Conservation (phyloP, 2,113 vertebrate genomes). For the Leptobrachium leishanense region DNA sequence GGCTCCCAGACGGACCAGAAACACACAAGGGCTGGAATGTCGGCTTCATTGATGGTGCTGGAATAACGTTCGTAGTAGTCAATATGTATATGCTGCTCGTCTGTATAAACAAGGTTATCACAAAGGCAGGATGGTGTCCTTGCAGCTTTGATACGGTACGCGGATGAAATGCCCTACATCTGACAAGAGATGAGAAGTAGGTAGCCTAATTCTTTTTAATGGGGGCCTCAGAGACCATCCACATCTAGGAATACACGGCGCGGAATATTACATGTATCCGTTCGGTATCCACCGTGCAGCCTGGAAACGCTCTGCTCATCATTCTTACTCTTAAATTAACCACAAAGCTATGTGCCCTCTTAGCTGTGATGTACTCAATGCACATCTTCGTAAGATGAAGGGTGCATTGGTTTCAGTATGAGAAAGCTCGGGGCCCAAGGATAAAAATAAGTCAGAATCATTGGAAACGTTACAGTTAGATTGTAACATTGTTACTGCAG, state of each 20-base stretch:
- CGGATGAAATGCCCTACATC: constrained; percentile 45
- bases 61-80: constrained; percentile 49
- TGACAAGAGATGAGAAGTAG: constrained; percentile 54
- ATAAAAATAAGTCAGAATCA: not conserved
- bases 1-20: constrained; percentile 51
- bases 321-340: constrained; percentile 42
- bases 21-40: constrained; percentile 49
- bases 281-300: constrained; percentile 46
- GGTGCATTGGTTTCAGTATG: constrained; percentile 20
- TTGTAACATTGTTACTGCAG: not conserved
- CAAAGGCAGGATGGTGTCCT: constrained; percentile 45
- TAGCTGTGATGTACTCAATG: constrained; percentile 47
- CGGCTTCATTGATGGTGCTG: constrained; percentile 23
- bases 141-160: constrained; percentile 41
- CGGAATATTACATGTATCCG: constrained; percentile 30
- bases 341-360: constrained; percentile 41
- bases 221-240: constrained; percentile 54
- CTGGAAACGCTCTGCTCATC: constrained; percentile 4
- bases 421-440: constrained; percentile 26
- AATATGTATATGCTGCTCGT: constrained; percentile 21
- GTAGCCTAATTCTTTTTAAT: constrained; percentile 56
- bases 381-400: constrained; percentile 47
- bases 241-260: constrained; percentile 35
- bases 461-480: not conserved
- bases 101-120: constrained; percentile 49